These are phyloP conservation scores for Pyrrhosoma nymphula DNA, from an alignment of 2,888 invertebrate genomes.

Conservation along the genomic window DNA sequence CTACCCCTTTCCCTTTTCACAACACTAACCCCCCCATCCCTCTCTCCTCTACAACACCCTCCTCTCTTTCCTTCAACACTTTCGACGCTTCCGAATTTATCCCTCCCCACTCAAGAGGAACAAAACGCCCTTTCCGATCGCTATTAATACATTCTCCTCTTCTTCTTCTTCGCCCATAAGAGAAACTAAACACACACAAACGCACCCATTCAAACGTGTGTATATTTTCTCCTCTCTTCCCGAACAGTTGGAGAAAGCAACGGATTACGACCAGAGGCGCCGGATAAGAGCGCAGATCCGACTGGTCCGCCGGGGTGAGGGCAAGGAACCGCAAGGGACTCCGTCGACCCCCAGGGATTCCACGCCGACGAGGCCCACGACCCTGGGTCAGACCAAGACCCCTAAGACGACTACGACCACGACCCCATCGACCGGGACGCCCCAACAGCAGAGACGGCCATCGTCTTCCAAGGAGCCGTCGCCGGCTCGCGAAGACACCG, in stretches of 20 bases:
- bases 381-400: conserved; percentile 38
- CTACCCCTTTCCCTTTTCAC: not conserved
- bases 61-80: not conserved
- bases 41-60: not conserved
- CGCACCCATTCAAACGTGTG: conserved; percentile 72
- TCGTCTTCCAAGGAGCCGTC: conserved; percentile 69
- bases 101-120: not conserved
- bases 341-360: not conserved
- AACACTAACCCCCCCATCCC: not conserved
- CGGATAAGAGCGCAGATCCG: conserved; percentile 89
- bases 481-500: conserved; percentile 68
- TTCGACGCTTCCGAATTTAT: not conserved
- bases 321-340: not conserved
- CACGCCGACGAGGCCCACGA: not conserved
- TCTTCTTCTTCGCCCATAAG: not conserved
- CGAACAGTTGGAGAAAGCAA: conserved; percentile 85
- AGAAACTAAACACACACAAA: not conserved
- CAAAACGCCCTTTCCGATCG: not conserved
- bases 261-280: conserved; percentile 88
- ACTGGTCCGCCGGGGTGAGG: conserved; percentile 77
- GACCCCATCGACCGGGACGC: conserved; percentile 41
- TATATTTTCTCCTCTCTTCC: conserved; percentile 75
- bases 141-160: not conserved
- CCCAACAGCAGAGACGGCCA: conserved; percentile 70
- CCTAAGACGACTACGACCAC: conserved; percentile 51